A percentile compares a stretch with the other conserved stretches of the same genome.
Conservation (phyloP, 1,140 invertebrate genomes). For the Spodoptera litura region DNA sequence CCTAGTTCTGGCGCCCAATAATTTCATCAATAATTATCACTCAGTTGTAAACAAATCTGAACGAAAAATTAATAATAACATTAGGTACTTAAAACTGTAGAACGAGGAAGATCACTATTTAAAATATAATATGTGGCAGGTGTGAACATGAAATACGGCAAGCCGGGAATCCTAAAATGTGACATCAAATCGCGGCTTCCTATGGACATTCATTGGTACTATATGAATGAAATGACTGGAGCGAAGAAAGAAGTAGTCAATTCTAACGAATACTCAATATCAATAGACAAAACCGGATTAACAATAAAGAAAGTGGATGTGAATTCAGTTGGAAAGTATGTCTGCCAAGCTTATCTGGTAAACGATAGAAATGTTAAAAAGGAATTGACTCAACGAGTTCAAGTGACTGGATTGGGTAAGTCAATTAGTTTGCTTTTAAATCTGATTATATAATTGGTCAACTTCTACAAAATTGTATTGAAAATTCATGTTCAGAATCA, state of each 20-base stretch:
- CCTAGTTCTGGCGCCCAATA: background rate
- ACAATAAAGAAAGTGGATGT: slow-evolving; percentile 38
- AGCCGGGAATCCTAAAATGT: slow-evolving; percentile 8
- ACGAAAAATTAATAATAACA: no score
- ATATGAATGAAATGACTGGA: background rate
- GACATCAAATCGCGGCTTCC: slow-evolving; percentile 23
- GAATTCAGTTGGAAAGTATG: slow-evolving; percentile 25
- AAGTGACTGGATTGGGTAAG: slow-evolving; percentile 29
- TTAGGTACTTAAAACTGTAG: no score
- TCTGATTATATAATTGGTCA: no score
- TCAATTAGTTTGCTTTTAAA: background rate
- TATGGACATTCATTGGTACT: slow-evolving; percentile 36
- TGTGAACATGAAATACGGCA: background rate
- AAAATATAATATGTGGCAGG: slow-evolving; percentile 13
- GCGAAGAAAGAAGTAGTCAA: background rate
- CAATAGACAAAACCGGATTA: slow-evolving; percentile 3
- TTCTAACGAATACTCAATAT: background rate
- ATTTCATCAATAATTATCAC: no score
- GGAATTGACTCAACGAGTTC: background rate
- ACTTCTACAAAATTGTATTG: no score
- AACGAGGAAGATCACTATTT: no score
- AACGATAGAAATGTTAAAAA: background rate
- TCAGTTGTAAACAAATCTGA: no score
- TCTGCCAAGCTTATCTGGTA: slow-evolving; percentile 20
- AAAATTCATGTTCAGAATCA: no score